These are phyloP conservation scores for Leucopsar rothschildi DNA, from an alignment of 2,113 vertebrate species.

Conservation along the genomic window DNA sequence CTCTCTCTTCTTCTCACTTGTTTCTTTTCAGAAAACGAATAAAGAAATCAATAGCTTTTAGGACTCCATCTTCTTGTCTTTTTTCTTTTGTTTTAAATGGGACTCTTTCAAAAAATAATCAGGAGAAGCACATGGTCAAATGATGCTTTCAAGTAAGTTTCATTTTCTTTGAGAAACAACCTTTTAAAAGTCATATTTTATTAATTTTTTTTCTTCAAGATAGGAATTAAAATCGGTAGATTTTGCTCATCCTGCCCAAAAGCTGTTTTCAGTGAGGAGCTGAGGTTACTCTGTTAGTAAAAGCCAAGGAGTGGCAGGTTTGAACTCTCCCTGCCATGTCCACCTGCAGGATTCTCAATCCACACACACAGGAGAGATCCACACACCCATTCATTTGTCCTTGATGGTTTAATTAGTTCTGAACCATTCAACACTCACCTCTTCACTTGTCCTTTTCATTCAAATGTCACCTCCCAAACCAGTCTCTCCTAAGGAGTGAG, in stretches of 20 bases:
- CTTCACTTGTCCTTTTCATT: background rate
- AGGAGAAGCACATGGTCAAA: background rate
- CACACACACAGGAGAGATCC: background rate
- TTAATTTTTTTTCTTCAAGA: background rate
- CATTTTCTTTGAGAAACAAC: background rate
- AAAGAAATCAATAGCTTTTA: conserved; percentile 1
- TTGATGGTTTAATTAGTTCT: background rate
- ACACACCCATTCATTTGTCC: background rate
- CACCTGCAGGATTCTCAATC: background rate
- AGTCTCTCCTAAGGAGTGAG: background rate
- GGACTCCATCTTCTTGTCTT: background rate
- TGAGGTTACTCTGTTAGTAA: background rate
- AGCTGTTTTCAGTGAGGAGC: background rate
- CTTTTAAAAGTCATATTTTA: background rate
- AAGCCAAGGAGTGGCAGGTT: background rate
- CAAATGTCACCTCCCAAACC: background rate
- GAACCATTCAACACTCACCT: background rate
- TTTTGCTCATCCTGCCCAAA: background rate
- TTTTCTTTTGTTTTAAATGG: background rate
- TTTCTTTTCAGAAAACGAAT: background rate
- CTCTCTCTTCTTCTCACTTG: background rate
- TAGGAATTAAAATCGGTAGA: background rate
- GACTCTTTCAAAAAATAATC: background rate
- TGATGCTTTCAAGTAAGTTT: background rate
- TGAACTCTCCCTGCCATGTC: background rate